Conservation (phyloP, 2,797 vertebrate species). For the Mionectes olivaceus region DNA sequence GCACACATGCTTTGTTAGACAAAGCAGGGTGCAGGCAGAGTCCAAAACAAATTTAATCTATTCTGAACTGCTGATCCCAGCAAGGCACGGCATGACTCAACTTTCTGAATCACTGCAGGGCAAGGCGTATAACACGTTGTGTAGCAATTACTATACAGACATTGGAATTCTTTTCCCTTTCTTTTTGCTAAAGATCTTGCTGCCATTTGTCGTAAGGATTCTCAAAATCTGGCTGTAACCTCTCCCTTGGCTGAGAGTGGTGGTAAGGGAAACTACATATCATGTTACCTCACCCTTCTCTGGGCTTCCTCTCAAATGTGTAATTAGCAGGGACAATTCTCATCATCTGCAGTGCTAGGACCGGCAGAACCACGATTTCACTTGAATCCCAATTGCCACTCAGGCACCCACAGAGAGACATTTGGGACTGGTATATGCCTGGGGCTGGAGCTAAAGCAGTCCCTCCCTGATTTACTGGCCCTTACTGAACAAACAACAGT, state of each 20-base stretch:
- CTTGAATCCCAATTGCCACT: background rate
- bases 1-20: conserved; percentile 50
- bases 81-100: conserved; percentile 1
- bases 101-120: conserved; percentile 18
- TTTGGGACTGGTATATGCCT: background rate
- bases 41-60: conserved; percentile 60
- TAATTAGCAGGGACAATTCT: background rate
- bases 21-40: conserved; percentile 12
- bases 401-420: background rate
- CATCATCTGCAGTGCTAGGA: background rate
- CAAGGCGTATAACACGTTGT: background rate
- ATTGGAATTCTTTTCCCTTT: background rate
- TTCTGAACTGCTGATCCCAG: conserved; percentile 63
- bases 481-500: background rate
- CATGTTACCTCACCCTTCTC: background rate
- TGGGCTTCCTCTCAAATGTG: conserved; percentile 6
- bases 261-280: conserved; percentile 24
- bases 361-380: background rate
- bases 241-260: conserved; percentile 6
- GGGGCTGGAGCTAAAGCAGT: background rate
- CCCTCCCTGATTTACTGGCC: background rate
- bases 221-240: background rate
- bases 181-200: conserved; percentile 33
- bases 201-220: conserved; percentile 42
- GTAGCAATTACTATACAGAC: background rate